Conservation (phyloP, 1,140 invertebrate genomes). For the Andricus grossulariae region DNA sequence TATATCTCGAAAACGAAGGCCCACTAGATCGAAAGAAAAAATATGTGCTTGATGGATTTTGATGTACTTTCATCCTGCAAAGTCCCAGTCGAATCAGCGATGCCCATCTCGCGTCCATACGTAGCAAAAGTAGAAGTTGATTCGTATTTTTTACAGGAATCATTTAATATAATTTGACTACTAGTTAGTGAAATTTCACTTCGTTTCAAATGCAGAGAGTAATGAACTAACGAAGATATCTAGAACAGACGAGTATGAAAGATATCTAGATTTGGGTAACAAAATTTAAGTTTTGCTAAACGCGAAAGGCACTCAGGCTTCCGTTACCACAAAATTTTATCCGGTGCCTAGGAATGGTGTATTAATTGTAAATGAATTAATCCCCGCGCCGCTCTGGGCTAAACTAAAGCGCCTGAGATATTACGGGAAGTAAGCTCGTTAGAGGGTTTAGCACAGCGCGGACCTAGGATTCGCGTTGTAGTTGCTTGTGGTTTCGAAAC, state of each 20-base stretch:
- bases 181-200: no score
- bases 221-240: neutral
- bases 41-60: no score
- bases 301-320: neutral
- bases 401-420: slow-evolving; percentile 69
- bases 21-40: no score
- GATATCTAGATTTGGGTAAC: neutral
- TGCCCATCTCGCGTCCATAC: no score
- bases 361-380: slow-evolving; percentile 72
- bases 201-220: no score
- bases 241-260: neutral
- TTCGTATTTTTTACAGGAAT: no score
- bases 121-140: no score
- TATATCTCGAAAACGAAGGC: no score
- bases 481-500: slow-evolving; percentile 71
- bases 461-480: slow-evolving; percentile 63
- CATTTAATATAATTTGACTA: no score
- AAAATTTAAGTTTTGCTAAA: slow-evolving; percentile 5
- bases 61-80: no score
- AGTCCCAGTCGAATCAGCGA: no score
- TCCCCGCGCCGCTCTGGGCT: slow-evolving; percentile 63
- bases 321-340: slow-evolving; percentile 7
- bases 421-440: slow-evolving; percentile 73
- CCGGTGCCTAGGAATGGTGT: slow-evolving; percentile 47
- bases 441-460: slow-evolving; percentile 65